Base-by-base conservation (phyloP, 2,797 vertebrate species). In the Loriculus beryllinus region DNA sequence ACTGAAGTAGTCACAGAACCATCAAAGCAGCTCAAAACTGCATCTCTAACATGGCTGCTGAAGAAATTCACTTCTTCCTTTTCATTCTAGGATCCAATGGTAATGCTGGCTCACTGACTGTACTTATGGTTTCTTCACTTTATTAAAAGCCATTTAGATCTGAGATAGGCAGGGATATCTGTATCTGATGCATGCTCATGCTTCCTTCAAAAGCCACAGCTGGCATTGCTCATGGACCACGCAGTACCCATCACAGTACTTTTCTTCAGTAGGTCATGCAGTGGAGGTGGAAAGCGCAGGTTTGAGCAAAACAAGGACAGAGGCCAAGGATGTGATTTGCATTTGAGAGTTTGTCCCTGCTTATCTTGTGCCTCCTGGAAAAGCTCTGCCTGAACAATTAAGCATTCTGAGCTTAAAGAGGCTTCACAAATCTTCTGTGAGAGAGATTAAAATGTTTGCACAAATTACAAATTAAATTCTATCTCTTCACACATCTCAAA, bases 1-100 rank as follows among this genome's bases (percentile, higher is more conserved):
- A 95, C 78, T 72, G 47, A 93, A 75, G 77, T 87, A 87, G 88
- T 83, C 71, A 59, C 83, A 96, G 95, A 92, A 86, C 79, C 87
- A 96, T 91, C 90, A 95, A 81, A 67, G 22, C 21, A 45, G 19
- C 76, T 51, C 43, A 79, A 78, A 85, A 48, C 7, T 21, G 10
- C 22, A 8, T 48, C 25, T 47, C 26, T 85, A 79, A 79, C 35
- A 68, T 3, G 26, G 31, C 16, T 79, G n/a, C 16, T 76, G 74
- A 82, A 48, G 39, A 82, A 70, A 71, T 57, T 25, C 4, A 52
- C 16, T 35, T 60, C 12, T 69, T 65, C 19, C 22, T 60, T 68
- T 35, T 67, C 17, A 40, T 78, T 47, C 42, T 48, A 70, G 48
- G 17, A 75, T 51, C 39, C 59, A 62, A 11, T 3, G 4, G 20